Evolutionary conservation across 2,797 vertebrate species (phyloP).

Genomic region (Pampus argenteus): DNA sequence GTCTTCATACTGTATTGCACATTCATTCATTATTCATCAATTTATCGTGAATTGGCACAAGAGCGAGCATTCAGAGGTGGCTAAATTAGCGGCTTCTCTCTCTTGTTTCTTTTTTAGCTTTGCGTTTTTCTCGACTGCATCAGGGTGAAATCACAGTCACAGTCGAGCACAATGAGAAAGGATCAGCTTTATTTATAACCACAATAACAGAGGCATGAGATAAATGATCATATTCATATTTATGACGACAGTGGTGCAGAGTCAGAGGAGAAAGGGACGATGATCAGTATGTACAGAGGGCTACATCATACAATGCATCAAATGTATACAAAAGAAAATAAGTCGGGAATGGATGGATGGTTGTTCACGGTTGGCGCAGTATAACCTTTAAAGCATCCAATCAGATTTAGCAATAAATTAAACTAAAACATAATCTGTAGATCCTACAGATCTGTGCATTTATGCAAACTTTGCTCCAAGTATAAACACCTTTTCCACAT

Average conservation of each 20-base stretch:
- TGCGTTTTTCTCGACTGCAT: not conserved
- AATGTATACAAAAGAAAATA: not conserved
- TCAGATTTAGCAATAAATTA: too few relatives aligned
- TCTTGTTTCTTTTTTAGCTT: not conserved
- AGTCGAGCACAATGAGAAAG: not conserved
- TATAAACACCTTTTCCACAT: too few relatives aligned
- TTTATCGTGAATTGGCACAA: too few relatives aligned
- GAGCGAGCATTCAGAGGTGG: too few relatives aligned
- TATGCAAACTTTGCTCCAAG: too few relatives aligned
- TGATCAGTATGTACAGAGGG: not conserved
- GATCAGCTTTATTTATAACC: not conserved
- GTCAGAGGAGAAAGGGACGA: not conserved
- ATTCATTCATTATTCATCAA: slow-evolving; percentile 37
- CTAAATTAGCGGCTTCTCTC: not conserved
- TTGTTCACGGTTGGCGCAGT: too few relatives aligned
- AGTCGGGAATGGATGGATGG: not conserved
- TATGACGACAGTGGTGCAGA: not conserved
- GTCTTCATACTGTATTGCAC: not conserved
- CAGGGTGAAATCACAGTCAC: not conserved
- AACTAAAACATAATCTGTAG: too few relatives aligned
- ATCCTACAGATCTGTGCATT: too few relatives aligned
- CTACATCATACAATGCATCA: too few relatives aligned
- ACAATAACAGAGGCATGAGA: not conserved
- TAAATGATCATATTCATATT: not conserved
- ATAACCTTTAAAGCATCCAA: too few relatives aligned